Evolutionary conservation across 2,888 invertebrate genomes (phyloP).

Genomic region (Phoenoteleia sp.): DNA sequence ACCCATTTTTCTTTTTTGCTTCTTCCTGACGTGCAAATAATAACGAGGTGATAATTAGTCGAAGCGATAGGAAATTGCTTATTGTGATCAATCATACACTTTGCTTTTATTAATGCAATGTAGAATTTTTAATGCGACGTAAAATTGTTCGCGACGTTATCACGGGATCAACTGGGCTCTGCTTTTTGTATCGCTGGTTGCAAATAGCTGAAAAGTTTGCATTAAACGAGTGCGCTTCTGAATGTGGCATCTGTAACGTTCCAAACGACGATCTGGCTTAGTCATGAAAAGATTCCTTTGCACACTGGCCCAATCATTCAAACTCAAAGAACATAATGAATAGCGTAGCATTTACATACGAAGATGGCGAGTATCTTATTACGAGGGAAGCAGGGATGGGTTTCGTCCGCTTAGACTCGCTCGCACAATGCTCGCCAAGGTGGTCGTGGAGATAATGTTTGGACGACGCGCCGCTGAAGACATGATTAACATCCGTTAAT

Average conservation of each 20-base stretch:
- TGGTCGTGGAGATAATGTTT: slow-evolving; percentile 85
- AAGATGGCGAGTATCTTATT: slow-evolving; percentile 87
- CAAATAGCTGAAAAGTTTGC: slow-evolving; percentile 60
- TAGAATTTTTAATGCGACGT: neutral
- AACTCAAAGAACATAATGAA: slow-evolving; percentile 84
- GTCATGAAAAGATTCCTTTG: slow-evolving; percentile 84
- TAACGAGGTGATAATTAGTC: slow-evolving; percentile 35
- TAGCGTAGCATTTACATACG: slow-evolving; percentile 86
- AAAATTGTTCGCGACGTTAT: slow-evolving; percentile 54
- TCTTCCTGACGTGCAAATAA: neutral
- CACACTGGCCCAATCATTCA: slow-evolving; percentile 85
- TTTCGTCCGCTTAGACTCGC: slow-evolving; percentile 78
- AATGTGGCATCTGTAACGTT: slow-evolving; percentile 65
- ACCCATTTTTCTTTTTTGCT: slow-evolving; percentile 77
- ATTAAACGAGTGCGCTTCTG: slow-evolving; percentile 56
- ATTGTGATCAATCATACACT: no score
- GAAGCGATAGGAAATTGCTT: slow-evolving; percentile 29
- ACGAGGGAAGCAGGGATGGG: slow-evolving; percentile 81
- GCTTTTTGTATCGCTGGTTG: slow-evolving; percentile 49
- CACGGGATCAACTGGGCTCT: slow-evolving; percentile 36
- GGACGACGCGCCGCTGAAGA: slow-evolving; percentile 86
- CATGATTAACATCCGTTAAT: slow-evolving; percentile 87
- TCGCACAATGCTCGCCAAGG: slow-evolving; percentile 85
- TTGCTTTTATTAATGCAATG: no score
- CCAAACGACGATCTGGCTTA: slow-evolving; percentile 72